phyloP scores from a whole-genome alignment of 2,888 invertebrate species.

The Liodrosophila aerea region DNA sequence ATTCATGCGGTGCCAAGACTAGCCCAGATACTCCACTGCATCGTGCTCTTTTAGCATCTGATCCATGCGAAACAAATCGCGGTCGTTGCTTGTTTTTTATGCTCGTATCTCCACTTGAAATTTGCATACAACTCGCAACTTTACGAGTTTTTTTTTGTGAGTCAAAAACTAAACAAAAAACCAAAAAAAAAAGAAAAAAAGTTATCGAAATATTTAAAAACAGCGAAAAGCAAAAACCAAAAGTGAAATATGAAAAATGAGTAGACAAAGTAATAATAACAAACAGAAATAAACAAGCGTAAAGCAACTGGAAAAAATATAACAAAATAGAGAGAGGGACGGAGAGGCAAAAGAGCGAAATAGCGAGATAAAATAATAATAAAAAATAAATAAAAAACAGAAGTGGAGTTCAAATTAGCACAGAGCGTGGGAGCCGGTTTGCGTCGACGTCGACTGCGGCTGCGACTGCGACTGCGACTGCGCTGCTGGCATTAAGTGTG shows the following conservation, averaged over 20 bases:
- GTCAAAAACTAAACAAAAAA: constrained; percentile 13
- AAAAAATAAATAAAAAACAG: constrained; percentile 26
- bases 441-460: constrained; percentile 22
- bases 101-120: constrained; percentile 50
- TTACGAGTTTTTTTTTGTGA: constrained; percentile 33
- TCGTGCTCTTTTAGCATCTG: constrained; percentile 5
- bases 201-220: constrained; percentile 66
- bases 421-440: constrained; percentile 79
- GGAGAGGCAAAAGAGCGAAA: constrained; percentile 16
- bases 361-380: constrained; percentile 12
- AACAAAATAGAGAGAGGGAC: background rate
- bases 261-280: constrained; percentile 7
- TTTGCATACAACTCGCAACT: constrained; percentile 63
- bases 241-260: constrained; percentile 13
- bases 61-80: constrained; percentile 16
- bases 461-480: constrained; percentile 8
- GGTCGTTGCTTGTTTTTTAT: constrained; percentile 24
- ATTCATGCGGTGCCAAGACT: constrained; percentile 8
- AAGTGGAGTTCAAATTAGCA: constrained; percentile 79
- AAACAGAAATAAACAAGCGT: background rate
- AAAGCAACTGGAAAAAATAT: constrained; percentile 9
- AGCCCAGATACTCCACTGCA: constrained; percentile 5
- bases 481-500: constrained; percentile 29
- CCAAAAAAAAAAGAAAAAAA: constrained; percentile 41
- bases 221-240: constrained; percentile 38